Percentiles rank a stretch among this genome's conserved stretches.
Evolutionary conservation across 2,113 vertebrate species (phyloP).

Genomic region (Callorhinus ursinus): DNA sequence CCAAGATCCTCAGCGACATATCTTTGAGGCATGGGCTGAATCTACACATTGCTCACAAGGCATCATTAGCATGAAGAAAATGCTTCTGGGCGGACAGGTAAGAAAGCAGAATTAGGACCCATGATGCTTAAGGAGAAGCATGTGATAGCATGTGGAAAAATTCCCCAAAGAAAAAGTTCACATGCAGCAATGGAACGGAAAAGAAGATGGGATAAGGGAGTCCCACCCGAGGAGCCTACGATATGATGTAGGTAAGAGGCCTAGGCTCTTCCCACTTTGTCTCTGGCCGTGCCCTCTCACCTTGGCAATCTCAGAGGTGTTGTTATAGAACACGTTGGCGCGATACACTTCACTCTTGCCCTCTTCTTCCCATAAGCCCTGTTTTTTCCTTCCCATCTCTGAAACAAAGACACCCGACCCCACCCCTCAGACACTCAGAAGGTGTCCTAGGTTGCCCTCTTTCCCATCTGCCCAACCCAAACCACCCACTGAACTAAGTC

Average conservation of each 20-base stretch:
- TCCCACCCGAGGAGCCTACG: not conserved
- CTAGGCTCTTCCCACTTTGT: not conserved
- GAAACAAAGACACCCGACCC: not conserved
- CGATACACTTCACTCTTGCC: not conserved
- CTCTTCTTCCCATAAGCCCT: conserved; percentile 6
- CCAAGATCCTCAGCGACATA: not conserved
- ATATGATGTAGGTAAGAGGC: not conserved
- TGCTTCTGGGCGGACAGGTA: not conserved
- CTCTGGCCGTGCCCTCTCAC: not conserved
- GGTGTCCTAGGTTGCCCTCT: not conserved
- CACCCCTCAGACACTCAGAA: not conserved
- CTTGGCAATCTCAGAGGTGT: conserved; percentile 23
- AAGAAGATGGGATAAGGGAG: not conserved
- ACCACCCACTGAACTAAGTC: not conserved
- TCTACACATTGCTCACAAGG: not conserved
- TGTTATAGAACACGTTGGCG: not conserved
- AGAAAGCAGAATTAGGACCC: not conserved
- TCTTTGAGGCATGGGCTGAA: not conserved
- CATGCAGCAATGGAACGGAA: not conserved
- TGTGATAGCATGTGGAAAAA: not conserved
- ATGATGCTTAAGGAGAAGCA: not conserved
- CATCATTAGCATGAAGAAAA: not conserved
- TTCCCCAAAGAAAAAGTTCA: not conserved
- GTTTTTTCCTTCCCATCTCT: not conserved
- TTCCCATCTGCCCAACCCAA: not conserved